Evolutionary conservation across 2,888 invertebrate genomes (phyloP).

Genomic region (Alcis repandata): DNA sequence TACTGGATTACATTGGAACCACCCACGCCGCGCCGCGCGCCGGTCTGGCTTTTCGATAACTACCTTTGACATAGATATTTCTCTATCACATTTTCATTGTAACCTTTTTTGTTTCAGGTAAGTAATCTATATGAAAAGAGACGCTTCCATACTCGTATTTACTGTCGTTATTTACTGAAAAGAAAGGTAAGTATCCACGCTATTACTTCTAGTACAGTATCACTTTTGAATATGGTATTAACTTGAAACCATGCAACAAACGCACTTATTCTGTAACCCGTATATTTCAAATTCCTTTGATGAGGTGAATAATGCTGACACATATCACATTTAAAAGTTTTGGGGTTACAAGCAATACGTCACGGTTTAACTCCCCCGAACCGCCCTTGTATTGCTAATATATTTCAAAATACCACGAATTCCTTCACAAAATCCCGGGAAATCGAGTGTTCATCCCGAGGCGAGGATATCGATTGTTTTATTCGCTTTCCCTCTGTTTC

Average conservation of each 20-base stretch:
- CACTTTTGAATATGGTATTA: background rate
- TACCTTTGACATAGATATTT: too few relatives aligned
- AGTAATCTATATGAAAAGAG: slow-evolving; percentile 32
- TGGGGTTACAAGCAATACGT: slow-evolving; percentile 47
- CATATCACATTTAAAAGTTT: slow-evolving; percentile 6
- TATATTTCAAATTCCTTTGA: slow-evolving; percentile 7
- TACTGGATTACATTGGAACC: too few relatives aligned
- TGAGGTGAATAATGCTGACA: slow-evolving; percentile 7
- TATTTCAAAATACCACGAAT: slow-evolving; percentile 31
- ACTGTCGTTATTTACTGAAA: background rate
- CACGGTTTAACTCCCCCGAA: slow-evolving; percentile 12
- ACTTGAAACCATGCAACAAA: slow-evolving; percentile 1
- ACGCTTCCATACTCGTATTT: background rate
- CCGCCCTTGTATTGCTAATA: slow-evolving; percentile 28
- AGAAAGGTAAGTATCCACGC: background rate
- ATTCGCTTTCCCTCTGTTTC: slow-evolving; percentile 3
- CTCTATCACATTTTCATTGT: background rate
- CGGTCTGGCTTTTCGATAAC: too few relatives aligned
- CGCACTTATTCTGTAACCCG: background rate
- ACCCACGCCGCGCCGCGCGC: too few relatives aligned
- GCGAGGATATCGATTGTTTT: slow-evolving; percentile 22
- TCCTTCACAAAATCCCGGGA: slow-evolving; percentile 24
- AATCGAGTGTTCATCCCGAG: slow-evolving; percentile 24
- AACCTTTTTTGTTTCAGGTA: slow-evolving; percentile 57
- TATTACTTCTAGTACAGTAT: background rate